phyloP scores from a whole-genome alignment of 2,888 invertebrate genomes.

The Salticus scenicus region DNA sequence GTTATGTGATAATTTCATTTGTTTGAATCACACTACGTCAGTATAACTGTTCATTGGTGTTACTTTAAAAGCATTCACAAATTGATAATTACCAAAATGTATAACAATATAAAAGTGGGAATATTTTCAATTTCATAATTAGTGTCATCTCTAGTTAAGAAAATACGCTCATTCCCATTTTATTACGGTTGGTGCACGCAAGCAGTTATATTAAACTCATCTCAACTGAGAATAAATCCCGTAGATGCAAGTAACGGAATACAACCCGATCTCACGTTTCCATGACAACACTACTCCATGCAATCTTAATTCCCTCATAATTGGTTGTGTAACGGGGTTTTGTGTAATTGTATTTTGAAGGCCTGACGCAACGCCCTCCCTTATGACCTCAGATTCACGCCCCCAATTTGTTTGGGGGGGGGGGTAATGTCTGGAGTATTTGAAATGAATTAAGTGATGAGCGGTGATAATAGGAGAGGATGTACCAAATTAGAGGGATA shows the following conservation, averaged over 20 bases:
- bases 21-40: no score
- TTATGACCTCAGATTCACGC: neutral
- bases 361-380: neutral
- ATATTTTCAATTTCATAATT: no score
- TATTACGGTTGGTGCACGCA: neutral
- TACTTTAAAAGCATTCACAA: no score
- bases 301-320: conserved; percentile 4
- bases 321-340: neutral
- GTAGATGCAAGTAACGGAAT: no score
- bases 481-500: neutral
- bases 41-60: no score
- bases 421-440: neutral
- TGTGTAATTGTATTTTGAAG: neutral
- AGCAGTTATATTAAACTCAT: no score
- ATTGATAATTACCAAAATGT: no score
- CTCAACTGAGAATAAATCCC: no score
- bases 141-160: no score
- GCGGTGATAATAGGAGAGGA: no score
- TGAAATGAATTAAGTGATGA: neutral
- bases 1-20: no score
- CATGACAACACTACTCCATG: neutral
- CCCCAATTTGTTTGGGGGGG: neutral
- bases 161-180: neutral
- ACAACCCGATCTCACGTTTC: neutral
- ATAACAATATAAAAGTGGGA: no score